Base-by-base conservation (phyloP, 2,888 invertebrate genomes). In the Arctia plantaginis region DNA sequence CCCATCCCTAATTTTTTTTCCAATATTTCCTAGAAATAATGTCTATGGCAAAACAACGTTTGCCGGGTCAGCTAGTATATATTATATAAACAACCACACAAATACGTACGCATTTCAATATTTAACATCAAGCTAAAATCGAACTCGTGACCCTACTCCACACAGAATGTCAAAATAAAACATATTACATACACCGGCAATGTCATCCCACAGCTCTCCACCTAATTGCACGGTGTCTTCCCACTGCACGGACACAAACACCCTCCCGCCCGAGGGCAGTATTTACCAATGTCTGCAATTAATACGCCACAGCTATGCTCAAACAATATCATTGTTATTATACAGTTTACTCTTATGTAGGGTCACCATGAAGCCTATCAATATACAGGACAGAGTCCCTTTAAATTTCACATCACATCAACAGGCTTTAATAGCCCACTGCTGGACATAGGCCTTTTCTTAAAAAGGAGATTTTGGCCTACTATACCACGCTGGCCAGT, bases 321-420 rank as follows among this genome's bases (percentile, higher is more conserved):
- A 68, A 71, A 74, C 74, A 74, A 71, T 67, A 71, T 74, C 41
- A 68, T 75, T 71, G 68, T 69, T 65, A 71, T 74, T 71, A 71
- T 71, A 65, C 71, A 74, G 74, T 74, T 71, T 62, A 67, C 41
- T 47, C 23, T 47, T 33, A 20, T 13, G 27, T 69, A 65, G 64
- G 64, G 64, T 51, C 8, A 69, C 73, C 69, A 69, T 3, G 3
- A 35, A n/a, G 7, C 6, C 3, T 41, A 20, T n/a, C 4, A 10
- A 23, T 33, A 13, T 70, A 13, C 7, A 62, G 62, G 70, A 69
- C 10, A 67, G 30, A 13, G 3, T 30, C 59, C 6, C 12, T 55
- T 55, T 8, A 23, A 23, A 23, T 41, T 41, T 41, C 41, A 8
- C 10, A 41, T 41, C n/a, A n/a, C n/a, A n/a, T n/a, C n/a, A n/a